Percentiles rank a stretch among this genome's conserved stretches.
Conservation (phyloP, 2,888 invertebrate genomes). For the Drosophila neonasuta region DNA sequence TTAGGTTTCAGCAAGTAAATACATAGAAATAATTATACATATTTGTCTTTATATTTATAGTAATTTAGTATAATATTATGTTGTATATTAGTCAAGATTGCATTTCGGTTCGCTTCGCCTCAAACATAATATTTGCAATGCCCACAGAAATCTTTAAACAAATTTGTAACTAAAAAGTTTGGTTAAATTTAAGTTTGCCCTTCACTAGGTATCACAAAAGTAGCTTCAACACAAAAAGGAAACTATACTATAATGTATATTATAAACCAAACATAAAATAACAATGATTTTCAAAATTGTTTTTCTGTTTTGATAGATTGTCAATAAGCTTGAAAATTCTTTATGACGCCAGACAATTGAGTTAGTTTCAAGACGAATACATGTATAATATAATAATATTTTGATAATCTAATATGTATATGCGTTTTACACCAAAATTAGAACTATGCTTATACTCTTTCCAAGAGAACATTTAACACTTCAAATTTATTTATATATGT, state of each 20-base stretch:
- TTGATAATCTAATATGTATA: slow-evolving; percentile 27
- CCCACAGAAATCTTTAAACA: slow-evolving; percentile 51
- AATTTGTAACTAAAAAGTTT: slow-evolving; percentile 60
- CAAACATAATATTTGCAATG: slow-evolving; percentile 42
- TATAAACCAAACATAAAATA: slow-evolving; percentile 1
- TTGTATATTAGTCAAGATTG: slow-evolving; percentile 50
- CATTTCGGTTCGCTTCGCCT: slow-evolving; percentile 47
- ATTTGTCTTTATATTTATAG: slow-evolving; percentile 34
- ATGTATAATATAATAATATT: slow-evolving; percentile 17
- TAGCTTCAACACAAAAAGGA: slow-evolving; percentile 61
- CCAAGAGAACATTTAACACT: slow-evolving; percentile 13
- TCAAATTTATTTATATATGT: not conserved
- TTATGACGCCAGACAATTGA: slow-evolving; percentile 56
- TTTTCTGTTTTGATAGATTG: slow-evolving; percentile 59
- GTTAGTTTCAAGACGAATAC: slow-evolving; percentile 33
- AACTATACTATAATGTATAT: slow-evolving; percentile 42
- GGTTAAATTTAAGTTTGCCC: slow-evolving; percentile 36
- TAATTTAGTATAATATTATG: slow-evolving; percentile 28
- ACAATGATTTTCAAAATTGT: not conserved
- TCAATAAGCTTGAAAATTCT: slow-evolving; percentile 65
- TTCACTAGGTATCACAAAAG: slow-evolving; percentile 72
- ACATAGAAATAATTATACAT: slow-evolving; percentile 62
- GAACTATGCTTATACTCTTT: slow-evolving; percentile 33
- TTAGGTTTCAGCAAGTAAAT: slow-evolving; percentile 76
- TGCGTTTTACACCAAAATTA: slow-evolving; percentile 21